Percentiles rank a stretch among this genome's conserved stretches.
phyloP scores from a whole-genome alignment of 2,797 vertebrate species.

The Carcharodon carcharias region DNA sequence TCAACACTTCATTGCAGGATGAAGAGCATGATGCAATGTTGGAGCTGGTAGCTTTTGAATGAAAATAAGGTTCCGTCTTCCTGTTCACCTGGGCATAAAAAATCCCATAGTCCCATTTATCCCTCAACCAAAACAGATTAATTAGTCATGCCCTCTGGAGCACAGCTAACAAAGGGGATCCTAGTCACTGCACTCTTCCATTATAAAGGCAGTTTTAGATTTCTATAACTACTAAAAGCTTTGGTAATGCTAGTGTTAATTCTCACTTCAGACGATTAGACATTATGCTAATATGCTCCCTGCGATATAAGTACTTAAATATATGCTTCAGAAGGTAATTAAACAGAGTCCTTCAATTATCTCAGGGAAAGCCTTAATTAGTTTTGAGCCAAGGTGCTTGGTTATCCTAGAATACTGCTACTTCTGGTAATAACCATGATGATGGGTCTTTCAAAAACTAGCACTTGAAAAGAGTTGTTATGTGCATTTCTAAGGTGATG shows the following conservation, averaged over 20 bases:
- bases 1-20: not conserved
- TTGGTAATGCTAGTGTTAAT: not conserved
- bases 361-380: slow-evolving; percentile 31
- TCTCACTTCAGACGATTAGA: not conserved
- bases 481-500: not conserved
- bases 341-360: slow-evolving; percentile 12
- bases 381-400: not conserved
- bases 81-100: not conserved
- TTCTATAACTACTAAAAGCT: not conserved
- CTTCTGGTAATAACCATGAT: not conserved
- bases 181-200: not conserved
- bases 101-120: not conserved
- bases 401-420: not conserved
- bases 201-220: not conserved
- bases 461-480: not conserved
- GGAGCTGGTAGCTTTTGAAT: not conserved
- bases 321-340: slow-evolving; percentile 31
- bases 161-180: not conserved
- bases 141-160: not conserved
- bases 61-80: not conserved
- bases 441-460: not conserved
- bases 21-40: not conserved
- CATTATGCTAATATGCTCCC: not conserved
- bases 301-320: slow-evolving; percentile 24
- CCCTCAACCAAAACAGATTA: not conserved